Conservation (phyloP, 1,140 invertebrate species). For the Contarinia nasturtii region DNA sequence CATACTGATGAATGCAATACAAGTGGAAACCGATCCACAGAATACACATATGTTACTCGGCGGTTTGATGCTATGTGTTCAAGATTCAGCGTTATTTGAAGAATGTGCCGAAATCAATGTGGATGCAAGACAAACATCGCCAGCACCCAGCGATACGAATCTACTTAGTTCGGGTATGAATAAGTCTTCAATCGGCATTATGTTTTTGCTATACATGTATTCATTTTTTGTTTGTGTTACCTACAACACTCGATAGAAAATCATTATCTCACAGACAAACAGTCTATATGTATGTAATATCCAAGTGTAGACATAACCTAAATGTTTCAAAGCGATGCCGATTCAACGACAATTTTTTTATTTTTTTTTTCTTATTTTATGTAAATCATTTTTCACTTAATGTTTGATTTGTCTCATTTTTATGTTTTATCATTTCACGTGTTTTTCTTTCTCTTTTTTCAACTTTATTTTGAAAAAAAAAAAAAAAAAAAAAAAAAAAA, state of each 20-base stretch:
- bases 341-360: conserved; percentile 4
- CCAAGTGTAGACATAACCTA: no score
- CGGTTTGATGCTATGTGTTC: conserved; percentile 56
- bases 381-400: conserved; percentile 1
- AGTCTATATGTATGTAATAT: no score
- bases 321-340: no score
- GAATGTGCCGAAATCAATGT: conserved; percentile 31
- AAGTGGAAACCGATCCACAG: conserved; percentile 66
- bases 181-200: background rate
- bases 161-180: conserved; percentile 48
- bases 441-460: background rate
- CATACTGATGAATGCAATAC: conserved; percentile 65
- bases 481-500: background rate
- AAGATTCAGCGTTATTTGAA: conserved; percentile 63
- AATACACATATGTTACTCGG: conserved; percentile 82
- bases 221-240: background rate
- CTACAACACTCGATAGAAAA: no score
- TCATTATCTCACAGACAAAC: no score
- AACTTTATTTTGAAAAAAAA: background rate
- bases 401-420: background rate
- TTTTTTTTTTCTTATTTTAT: conserved; percentile 7
- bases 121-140: conserved; percentile 10
- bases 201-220: background rate
- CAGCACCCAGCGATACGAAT: conserved; percentile 39
- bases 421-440: background rate